Evolutionary conservation across 1,140 invertebrate species (phyloP), one percentile per base, ranked within the genome.

Genomic region (Tribolium castaneum): DNA sequence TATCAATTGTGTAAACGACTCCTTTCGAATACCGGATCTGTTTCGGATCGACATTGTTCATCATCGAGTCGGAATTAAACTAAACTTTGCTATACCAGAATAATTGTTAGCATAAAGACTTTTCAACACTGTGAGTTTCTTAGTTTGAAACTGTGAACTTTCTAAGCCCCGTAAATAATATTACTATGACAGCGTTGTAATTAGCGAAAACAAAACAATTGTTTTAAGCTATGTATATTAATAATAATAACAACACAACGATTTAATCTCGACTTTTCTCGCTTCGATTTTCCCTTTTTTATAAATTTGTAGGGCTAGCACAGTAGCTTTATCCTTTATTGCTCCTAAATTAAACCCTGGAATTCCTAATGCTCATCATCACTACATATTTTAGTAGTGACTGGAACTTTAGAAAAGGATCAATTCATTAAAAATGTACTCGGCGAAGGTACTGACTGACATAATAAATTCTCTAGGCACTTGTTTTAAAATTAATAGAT

Each of bases 351-450:
- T 25, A 54, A 54, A 54, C 9, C 22, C 14, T 54, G 0, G 51
- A 52, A 13, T 51, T 51, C n/a, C n/a, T 51, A 51, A 13, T 51
- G 12, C n/a, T 6, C 14, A 51, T 51, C 9, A 12, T 13, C 50
- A 14, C 1, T 12, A 14, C 12, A 56, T 19, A 56, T 56, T 56
- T 56, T 16, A 22, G 16, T 56, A 56, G 14, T 56, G 5, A 10
- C 12, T n/a, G 16, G 9, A 56, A 6, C 9, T 22, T 6, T 5
- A 56, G 54, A 22, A 56, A 56, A 22, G 54, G 19, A 22, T 19
- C 54, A 56, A 56, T 56, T 56, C 16, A 56, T 56, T 56, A 56
- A 56, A 56, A 56, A 56, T 56, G 12, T 56, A 56, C 22, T 56
- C n/a, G 54, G 14, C 10, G 10, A 39, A 56, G 54, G 54, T 56